A percentile compares a stretch with the other conserved stretches of the same genome.
phyloP scores from a whole-genome alignment of 2,797 vertebrate genomes.

The Aulostomus chinensis region DNA sequence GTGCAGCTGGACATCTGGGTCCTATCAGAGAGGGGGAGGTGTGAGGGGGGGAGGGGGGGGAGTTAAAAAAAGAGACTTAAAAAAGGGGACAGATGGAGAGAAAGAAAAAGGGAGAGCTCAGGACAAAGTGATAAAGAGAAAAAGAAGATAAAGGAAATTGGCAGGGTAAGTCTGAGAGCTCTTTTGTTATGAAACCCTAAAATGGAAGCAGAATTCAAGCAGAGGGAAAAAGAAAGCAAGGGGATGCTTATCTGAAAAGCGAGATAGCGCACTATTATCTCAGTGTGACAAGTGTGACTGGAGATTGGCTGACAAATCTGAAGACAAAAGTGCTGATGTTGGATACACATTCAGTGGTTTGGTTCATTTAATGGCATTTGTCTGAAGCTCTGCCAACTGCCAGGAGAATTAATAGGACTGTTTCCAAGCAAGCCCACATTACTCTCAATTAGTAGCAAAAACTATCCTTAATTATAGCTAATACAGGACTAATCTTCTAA shows the following conservation, averaged over 20 bases:
- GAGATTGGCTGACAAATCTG: slow-evolving; percentile 42
- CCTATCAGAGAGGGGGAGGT: slow-evolving; percentile 50
- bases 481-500: background rate
- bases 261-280: slow-evolving; percentile 34
- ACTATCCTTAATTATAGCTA: background rate
- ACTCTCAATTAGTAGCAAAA: background rate
- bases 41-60: background rate
- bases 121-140: slow-evolving; percentile 49
- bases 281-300: slow-evolving; percentile 42
- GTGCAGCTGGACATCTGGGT: slow-evolving; percentile 64
- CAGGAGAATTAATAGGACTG: slow-evolving; percentile 2
- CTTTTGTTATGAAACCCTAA: slow-evolving; percentile 54
- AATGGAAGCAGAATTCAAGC: slow-evolving; percentile 38
- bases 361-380: slow-evolving; percentile 16
- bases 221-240: slow-evolving; percentile 22
- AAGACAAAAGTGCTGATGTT: slow-evolving; percentile 45
- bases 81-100: slow-evolving; percentile 56
- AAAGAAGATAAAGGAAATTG: slow-evolving; percentile 57
- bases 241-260: slow-evolving; percentile 28
- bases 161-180: slow-evolving; percentile 33
- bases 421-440: background rate
- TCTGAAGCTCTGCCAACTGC: slow-evolving; percentile 37
- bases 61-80: slow-evolving; percentile 13
- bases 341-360: slow-evolving; percentile 19
- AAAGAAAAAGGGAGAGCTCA: slow-evolving; percentile 34